Percentiles rank a stretch among this genome's conserved stretches.
Conservation (phyloP, 2,888 invertebrate species). For the Erebia ligea region DNA sequence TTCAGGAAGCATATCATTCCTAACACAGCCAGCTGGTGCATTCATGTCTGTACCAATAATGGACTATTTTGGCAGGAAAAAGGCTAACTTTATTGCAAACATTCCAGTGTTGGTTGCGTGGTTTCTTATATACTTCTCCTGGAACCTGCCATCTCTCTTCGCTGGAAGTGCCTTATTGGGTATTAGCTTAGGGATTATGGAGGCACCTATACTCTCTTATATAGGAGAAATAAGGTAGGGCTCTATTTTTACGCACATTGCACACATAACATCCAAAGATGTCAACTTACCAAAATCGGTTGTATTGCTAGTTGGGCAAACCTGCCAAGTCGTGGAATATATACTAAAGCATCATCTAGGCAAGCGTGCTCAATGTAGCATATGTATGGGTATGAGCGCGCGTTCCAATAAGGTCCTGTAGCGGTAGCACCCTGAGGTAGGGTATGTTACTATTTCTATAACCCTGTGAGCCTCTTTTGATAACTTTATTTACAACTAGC, state of each 20-base stretch:
- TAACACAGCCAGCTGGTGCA: constrained; percentile 83
- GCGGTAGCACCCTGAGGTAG: no score
- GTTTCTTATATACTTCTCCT: constrained; percentile 78
- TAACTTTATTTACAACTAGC: no score
- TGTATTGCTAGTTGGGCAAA: no score
- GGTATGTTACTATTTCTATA: no score
- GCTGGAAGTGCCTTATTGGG: constrained; percentile 78
- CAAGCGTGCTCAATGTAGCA: no score
- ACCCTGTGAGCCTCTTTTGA: no score
- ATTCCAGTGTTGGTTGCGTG: constrained; percentile 81
- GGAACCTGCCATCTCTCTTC: constrained; percentile 72
- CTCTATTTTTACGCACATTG: background rate
- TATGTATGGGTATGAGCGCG: no score
- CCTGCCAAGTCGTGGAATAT: no score
- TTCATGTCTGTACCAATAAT: constrained; percentile 79
- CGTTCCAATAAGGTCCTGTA: no score
- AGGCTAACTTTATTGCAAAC: constrained; percentile 79
- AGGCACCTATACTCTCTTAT: constrained; percentile 83
- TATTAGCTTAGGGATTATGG: constrained; percentile 83
- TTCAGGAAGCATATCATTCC: constrained; percentile 80
- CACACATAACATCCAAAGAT: no score
- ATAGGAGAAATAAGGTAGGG: constrained; percentile 82
- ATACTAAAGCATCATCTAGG: no score
- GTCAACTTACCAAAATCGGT: no score
- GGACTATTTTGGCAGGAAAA: constrained; percentile 82